Conservation (phyloP, 2,113 vertebrate genomes). For the Pluvianellus socialis region DNA sequence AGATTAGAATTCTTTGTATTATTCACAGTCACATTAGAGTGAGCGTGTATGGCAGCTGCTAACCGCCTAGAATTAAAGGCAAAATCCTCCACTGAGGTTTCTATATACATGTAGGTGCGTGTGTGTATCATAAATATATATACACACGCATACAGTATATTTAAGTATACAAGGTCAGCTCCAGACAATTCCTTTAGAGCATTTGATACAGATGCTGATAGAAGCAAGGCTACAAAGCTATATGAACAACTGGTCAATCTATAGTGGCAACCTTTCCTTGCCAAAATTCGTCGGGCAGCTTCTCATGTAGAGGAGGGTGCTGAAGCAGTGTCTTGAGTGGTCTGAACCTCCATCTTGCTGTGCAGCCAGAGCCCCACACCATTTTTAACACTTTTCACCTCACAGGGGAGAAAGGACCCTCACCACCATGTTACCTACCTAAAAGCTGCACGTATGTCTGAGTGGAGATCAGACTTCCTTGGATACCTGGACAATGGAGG, state of each 20-base stretch:
- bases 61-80: not conserved
- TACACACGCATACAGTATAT: not conserved
- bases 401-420: not conserved
- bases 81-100: not conserved
- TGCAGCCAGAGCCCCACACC: not conserved
- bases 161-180: not conserved
- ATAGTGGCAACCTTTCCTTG: not conserved
- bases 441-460: not conserved
- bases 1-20: not conserved
- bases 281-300: not conserved
- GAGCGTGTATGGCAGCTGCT: not conserved
- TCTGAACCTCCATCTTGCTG: not conserved
- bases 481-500: not conserved
- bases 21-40: not conserved
- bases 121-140: not conserved
- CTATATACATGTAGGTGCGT: not conserved
- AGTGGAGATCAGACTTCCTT: not conserved
- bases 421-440: not conserved
- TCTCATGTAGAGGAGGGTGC: not conserved
- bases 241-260: not conserved
- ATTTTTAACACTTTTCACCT: not conserved
- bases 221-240: not conserved
- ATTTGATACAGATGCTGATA: not conserved
- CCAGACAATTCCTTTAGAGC: not conserved
- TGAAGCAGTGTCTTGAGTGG: not conserved